Conservation (phyloP, 2,113 vertebrate species). For the Platanista minor region DNA sequence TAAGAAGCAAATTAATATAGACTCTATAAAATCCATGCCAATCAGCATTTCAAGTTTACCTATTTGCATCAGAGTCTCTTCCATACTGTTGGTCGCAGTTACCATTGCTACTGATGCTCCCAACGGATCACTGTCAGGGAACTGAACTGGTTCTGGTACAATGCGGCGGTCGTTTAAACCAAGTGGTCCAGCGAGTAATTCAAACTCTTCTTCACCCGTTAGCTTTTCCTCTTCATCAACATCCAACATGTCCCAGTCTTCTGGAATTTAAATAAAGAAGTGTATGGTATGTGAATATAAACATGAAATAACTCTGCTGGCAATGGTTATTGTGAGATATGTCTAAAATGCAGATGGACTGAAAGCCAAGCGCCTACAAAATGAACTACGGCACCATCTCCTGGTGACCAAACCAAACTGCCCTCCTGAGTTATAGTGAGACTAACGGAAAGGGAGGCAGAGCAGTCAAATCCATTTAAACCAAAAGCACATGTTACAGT, state of each 20-base stretch:
- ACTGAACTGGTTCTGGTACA: conserved; percentile 95
- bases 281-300: background rate
- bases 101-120: conserved; percentile 98
- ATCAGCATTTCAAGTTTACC: conserved; percentile 78
- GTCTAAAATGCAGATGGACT: background rate
- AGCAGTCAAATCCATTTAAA: background rate
- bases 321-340: background rate
- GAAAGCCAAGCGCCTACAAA: background rate
- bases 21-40: background rate
- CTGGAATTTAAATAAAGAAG: conserved; percentile 78
- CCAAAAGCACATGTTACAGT: background rate
- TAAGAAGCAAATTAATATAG: conserved; percentile 34
- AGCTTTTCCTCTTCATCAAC: conserved; percentile 95
- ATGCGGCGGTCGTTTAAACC: conserved; percentile 92
- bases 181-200: conserved; percentile 91
- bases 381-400: background rate
- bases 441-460: background rate
- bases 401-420: conserved; percentile 16
- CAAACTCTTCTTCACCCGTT: conserved; percentile 97
- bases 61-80: conserved; percentile 97
- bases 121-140: conserved; percentile 95
- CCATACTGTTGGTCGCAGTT: conserved; percentile 98
- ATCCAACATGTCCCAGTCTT: conserved; percentile 99
- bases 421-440: background rate
- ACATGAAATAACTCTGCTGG: background rate